A percentile compares a stretch with the other conserved stretches of the same genome.
Evolutionary conservation across 2,888 invertebrate genomes (phyloP).

Genomic region (Autographa gamma): DNA sequence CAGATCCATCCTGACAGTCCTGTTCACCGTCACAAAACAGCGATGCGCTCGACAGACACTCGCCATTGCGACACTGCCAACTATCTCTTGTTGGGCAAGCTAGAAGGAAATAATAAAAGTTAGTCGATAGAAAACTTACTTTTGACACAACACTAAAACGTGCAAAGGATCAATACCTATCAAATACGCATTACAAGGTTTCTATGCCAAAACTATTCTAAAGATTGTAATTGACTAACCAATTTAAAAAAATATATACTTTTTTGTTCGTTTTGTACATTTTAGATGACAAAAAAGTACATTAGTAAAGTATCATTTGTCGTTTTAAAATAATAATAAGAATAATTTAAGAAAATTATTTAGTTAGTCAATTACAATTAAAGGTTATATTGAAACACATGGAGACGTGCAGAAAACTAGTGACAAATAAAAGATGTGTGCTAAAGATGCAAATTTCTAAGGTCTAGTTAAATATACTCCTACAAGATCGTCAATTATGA

Average conservation of each 20-base stretch:
- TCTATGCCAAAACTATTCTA: neutral
- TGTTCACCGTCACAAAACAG: slow-evolving; percentile 90
- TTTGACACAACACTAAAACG: neutral
- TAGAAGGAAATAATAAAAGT: slow-evolving; percentile 62
- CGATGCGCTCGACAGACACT: slow-evolving; percentile 89
- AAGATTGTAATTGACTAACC: neutral
- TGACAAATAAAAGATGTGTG: slow-evolving; percentile 5
- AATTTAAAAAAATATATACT: neutral
- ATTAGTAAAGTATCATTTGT: neutral
- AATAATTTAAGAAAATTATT: neutral
- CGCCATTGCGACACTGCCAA: slow-evolving; percentile 91
- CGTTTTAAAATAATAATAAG: too few species aligned
- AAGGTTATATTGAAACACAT: slow-evolving; percentile 17
- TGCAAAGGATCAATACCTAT: neutral
- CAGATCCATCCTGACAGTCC: slow-evolving; percentile 91
- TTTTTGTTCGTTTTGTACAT: neutral
- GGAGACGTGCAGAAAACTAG: slow-evolving; percentile 27
- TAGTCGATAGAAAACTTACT: neutral
- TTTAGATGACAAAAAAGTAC: neutral
- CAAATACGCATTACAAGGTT: neutral
- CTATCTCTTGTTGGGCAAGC: slow-evolving; percentile 90
- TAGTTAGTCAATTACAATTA: slow-evolving; percentile 19
- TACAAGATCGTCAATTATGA: neutral
- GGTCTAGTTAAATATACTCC: neutral
- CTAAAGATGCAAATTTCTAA: neutral